These are phyloP conservation scores for Cephus spinipes DNA, from an alignment of 2,888 invertebrate species.

Conservation along the genomic window DNA sequence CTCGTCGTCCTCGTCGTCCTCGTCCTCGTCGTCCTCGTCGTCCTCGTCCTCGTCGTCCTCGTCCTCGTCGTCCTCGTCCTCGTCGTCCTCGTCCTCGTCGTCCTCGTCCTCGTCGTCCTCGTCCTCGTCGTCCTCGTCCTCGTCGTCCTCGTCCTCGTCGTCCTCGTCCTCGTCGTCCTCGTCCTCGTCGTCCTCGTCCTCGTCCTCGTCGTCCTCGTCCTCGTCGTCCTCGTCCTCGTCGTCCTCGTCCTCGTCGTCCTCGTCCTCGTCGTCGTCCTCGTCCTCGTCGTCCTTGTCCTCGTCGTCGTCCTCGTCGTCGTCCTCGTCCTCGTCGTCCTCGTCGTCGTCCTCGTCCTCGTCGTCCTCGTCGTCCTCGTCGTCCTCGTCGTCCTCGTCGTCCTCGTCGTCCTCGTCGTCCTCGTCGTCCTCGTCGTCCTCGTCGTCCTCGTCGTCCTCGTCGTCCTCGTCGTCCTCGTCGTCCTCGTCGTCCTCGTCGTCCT, in stretches of 20 bases:
- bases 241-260: background rate
- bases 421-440: constrained; percentile 3
- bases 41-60: background rate
- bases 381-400: background rate
- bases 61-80: background rate
- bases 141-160: background rate
- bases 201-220: constrained; percentile 3
- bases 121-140: background rate
- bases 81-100: background rate
- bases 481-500: constrained; percentile 3
- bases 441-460: constrained; percentile 2
- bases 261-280: background rate
- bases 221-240: background rate
- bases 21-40: constrained; percentile 1
- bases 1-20: constrained; percentile 2
- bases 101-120: constrained; percentile 3
- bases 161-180: background rate
- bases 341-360: constrained; percentile 4
- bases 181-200: background rate
- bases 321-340: background rate
- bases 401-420: constrained; percentile 3
- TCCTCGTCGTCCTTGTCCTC: too few relatives aligned
- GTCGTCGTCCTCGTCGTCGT: background rate
- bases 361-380: background rate
- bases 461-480: background rate